Conservation (phyloP, 1,140 invertebrate species). For the Scaptomyza pallida region DNA sequence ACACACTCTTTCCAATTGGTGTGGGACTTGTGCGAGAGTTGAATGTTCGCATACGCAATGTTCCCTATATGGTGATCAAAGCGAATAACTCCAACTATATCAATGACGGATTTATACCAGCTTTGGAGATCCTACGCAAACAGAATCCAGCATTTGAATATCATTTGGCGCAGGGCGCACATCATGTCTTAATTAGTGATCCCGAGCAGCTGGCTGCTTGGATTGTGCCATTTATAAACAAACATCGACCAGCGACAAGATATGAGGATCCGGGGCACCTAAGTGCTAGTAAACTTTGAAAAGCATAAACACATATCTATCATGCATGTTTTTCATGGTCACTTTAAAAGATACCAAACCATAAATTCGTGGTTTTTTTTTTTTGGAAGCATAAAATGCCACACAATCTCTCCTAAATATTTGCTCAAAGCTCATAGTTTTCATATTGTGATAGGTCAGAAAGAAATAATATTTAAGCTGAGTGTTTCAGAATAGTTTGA, state of each 20-base stretch:
- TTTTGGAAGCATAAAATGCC: no score
- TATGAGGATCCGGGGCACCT: conserved; percentile 12
- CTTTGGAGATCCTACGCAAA: conserved; percentile 19
- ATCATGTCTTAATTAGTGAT: conserved; percentile 21
- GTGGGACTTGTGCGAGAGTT: background rate
- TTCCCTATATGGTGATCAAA: conserved; percentile 25
- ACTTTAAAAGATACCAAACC: no score
- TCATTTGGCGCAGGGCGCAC: conserved; percentile 10
- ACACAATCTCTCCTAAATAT: no score
- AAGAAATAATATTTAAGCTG: no score
- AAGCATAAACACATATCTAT: no score
- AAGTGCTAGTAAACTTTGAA: conserved; percentile 8
- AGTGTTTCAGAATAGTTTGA: no score
- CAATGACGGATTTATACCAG: background rate
- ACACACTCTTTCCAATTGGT: background rate
- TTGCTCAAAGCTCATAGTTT: no score
- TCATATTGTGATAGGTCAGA: no score
- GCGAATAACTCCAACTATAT: conserved; percentile 11
- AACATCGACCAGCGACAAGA: conserved; percentile 6
- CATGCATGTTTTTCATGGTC: no score
- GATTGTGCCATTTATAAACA: conserved; percentile 22
- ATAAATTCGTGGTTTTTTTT: no score
- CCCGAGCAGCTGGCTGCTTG: conserved; percentile 17
- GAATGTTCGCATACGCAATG: conserved; percentile 16
- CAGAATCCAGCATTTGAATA: conserved; percentile 27